Conservation (phyloP, 2,113 vertebrate species). For the Silurus asotus region DNA sequence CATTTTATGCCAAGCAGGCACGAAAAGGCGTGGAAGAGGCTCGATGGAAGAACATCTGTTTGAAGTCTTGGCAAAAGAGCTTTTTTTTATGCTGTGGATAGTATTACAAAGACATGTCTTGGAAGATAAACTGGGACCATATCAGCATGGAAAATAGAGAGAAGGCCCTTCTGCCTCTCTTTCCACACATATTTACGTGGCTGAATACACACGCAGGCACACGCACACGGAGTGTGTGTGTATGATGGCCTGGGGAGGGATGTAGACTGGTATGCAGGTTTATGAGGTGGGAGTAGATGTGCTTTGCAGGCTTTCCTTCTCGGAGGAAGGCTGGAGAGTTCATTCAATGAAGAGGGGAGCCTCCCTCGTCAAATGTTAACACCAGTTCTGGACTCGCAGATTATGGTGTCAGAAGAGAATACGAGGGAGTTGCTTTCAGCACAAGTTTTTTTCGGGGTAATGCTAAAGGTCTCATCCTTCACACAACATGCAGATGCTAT, state of each 20-base stretch:
- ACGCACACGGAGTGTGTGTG: not conserved
- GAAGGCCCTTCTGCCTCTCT: slow-evolving; percentile 50
- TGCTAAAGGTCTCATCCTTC: not conserved
- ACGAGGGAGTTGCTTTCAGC: not conserved
- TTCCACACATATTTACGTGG: slow-evolving; percentile 25
- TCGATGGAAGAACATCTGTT: slow-evolving; percentile 67
- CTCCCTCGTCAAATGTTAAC: slow-evolving; percentile 12
- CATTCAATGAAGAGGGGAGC: slow-evolving; percentile 13
- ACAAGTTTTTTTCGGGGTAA: not conserved
- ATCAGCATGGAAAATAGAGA: slow-evolving; percentile 56
- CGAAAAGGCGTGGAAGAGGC: slow-evolving; percentile 56
- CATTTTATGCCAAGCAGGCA: slow-evolving; percentile 64
- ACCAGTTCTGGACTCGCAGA: slow-evolving; percentile 9
- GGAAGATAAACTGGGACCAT: slow-evolving; percentile 68
- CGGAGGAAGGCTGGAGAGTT: slow-evolving; percentile 13
- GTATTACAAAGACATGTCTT: slow-evolving; percentile 70
- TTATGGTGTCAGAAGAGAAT: slow-evolving; percentile 11
- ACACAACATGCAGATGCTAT: slow-evolving; percentile 23
- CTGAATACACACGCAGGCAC: slow-evolving; percentile 29
- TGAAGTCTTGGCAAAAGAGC: slow-evolving; percentile 68
- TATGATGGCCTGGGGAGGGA: slow-evolving; percentile 21
- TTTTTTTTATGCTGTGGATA: slow-evolving; percentile 58
- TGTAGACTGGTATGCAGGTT: slow-evolving; percentile 47
- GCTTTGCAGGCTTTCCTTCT: slow-evolving; percentile 49
- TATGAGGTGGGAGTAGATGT: slow-evolving; percentile 55